Evolutionary conservation across 2,113 vertebrate genomes (phyloP), one percentile per base, ranked within the genome.

Genomic region (Polypterus senegalus): DNA sequence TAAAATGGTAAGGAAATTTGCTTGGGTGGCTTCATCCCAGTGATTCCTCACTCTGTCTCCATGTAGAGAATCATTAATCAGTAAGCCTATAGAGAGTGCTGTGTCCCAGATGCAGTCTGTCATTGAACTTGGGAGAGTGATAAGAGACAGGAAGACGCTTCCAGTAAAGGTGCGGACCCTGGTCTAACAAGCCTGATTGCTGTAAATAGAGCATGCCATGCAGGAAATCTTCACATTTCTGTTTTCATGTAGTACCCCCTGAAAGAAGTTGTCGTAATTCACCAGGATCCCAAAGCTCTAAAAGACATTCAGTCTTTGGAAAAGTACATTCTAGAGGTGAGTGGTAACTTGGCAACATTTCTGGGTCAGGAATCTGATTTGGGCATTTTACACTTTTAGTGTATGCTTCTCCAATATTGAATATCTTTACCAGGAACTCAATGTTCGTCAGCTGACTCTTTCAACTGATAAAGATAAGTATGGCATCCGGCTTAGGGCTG

Each of bases 31-130:
- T 27, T 27, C 27, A 27, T 27, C 27, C 2, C 27, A 27, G 27
- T 27, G 27, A 27, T 27, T 27, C 27, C 27, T 27, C 27, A 27
- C 27, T 27, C 27, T 27, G 27, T 27, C 27, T 27, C 27, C 27
- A 27, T 71, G 11, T 62, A 99, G 96, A 71, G 91, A 95, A 70
- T 76, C 80, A 60, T 63, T 97, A 81, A 97, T 99, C 69, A 87
- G 97, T 84, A 89, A 89, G 81, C 92, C 86, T 61, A 98, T 89
- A 5, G 96, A 99, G 82, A 89, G 70, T 3, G 91, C 93, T 0
- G 86, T 99, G 52, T 91, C 86, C 61, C 89, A 85, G 68, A 96
- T 98, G 93, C 96, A 99, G 75, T 98, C 96, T 6, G 90, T 99
- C 79, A 93, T 99, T 70, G 96, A 99, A 76, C 87, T 99, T 63